Evolutionary conservation across 2,113 vertebrate species (phyloP).

Genomic region (Nycticorax nycticorax): DNA sequence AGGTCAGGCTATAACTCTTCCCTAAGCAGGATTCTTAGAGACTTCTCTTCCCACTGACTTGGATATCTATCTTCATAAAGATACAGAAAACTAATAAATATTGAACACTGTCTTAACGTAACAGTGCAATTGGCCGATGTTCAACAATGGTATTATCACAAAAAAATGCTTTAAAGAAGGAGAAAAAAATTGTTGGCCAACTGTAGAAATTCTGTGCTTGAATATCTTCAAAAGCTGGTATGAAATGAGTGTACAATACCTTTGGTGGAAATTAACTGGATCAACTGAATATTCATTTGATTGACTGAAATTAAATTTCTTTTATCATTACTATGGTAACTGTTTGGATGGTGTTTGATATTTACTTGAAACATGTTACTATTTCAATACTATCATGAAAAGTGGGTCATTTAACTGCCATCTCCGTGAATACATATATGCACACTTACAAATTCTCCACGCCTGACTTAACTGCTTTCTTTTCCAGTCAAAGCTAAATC

Average conservation of each 20-base stretch:
- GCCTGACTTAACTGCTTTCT: slow-evolving; percentile 36
- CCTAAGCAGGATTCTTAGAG: not conserved
- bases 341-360: slow-evolving; percentile 2
- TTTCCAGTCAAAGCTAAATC: slow-evolving; percentile 41
- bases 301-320: not conserved
- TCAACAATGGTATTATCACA: not conserved
- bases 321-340: slow-evolving; percentile 42
- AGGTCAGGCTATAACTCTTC: not conserved
- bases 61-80: not conserved
- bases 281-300: slow-evolving; percentile 16
- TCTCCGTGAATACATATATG: not conserved
- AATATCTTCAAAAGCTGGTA: not conserved
- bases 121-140: not conserved
- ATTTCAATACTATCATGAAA: not conserved
- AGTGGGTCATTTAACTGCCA: slow-evolving; percentile 17
- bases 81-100: not conserved
- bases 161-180: not conserved
- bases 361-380: not conserved
- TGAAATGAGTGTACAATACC: not conserved
- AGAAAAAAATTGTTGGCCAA: not conserved
- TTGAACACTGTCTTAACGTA: not conserved
- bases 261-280: not conserved
- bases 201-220: not conserved
- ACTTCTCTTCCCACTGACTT: not conserved
- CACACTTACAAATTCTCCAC: not conserved